These are phyloP conservation scores for Sturnus vulgaris DNA, from an alignment of 2,113 vertebrate species.

Conservation along the genomic window DNA sequence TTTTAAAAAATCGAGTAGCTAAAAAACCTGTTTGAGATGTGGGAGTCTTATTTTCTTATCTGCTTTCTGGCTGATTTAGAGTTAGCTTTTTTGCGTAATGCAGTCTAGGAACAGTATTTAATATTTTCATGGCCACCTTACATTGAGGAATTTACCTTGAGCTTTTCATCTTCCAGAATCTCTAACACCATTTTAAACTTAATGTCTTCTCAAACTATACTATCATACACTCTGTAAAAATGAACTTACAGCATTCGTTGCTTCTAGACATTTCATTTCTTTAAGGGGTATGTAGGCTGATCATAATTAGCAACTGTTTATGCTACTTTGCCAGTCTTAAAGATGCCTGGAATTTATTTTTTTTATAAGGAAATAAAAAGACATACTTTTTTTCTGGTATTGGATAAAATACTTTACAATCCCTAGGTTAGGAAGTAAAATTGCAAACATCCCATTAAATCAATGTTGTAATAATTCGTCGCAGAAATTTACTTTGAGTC, in stretches of 20 bases:
- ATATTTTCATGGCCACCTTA: not conserved
- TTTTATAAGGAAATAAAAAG: not conserved
- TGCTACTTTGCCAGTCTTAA: not conserved
- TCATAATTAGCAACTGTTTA: not conserved
- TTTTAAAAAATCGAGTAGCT: not conserved
- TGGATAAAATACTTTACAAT: not conserved
- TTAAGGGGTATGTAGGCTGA: not conserved
- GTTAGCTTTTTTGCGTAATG: not conserved
- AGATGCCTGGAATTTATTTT: not conserved
- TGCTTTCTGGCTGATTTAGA: not conserved
- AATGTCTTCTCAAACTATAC: not conserved
- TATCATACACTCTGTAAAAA: not conserved
- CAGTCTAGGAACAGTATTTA: not conserved
- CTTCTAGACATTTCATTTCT: not conserved
- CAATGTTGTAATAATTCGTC: not conserved
- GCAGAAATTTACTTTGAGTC: not conserved
- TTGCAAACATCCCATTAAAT: not conserved
- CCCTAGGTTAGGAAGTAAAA: not conserved
- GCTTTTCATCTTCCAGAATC: not conserved
- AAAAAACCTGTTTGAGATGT: not conserved
- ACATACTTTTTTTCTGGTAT: not conserved
- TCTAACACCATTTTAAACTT: not conserved
- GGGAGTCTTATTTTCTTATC: not conserved
- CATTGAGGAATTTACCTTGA: not conserved
- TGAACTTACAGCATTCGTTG: not conserved